Conservation (phyloP, 64 coral and sea anemone species). For the Trachythela sp. region DNA sequence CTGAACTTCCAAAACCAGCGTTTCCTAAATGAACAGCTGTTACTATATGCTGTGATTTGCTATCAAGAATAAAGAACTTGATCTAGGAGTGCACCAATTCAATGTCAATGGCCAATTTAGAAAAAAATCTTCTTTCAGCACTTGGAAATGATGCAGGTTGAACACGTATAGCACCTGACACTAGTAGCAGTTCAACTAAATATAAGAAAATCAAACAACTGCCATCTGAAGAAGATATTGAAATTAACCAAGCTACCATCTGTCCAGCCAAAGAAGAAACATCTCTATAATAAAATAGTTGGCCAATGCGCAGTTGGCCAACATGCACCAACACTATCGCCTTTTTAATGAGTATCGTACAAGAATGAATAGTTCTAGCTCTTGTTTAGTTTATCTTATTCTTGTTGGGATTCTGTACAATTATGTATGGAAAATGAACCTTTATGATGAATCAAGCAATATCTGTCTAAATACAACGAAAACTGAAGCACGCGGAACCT, state of each 20-base stretch:
- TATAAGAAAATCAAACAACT: background rate
- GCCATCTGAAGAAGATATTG: background rate
- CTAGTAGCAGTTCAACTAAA: background rate
- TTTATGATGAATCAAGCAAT: too few species aligned
- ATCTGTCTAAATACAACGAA: too few species aligned
- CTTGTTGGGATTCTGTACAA: too few species aligned
- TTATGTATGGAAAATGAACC: too few species aligned
- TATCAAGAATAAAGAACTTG: background rate
- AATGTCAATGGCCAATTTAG: background rate
- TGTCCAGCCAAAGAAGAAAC: background rate
- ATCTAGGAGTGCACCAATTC: background rate
- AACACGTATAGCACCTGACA: background rate
- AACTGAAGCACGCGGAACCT: too few species aligned
- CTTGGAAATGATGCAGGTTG: background rate
- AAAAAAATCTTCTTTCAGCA: background rate
- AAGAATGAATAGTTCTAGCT: background rate
- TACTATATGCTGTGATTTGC: background rate
- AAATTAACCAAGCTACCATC: background rate
- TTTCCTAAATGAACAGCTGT: background rate
- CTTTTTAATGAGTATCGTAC: background rate
- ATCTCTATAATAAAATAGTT: background rate
- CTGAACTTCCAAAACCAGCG: background rate
- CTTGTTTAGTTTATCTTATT: too few species aligned
- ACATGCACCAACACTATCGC: background rate
- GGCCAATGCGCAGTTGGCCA: background rate